Evolutionary conservation across 2,888 invertebrate genomes (phyloP).

Genomic region (Yponomeuta cagnagella): DNA sequence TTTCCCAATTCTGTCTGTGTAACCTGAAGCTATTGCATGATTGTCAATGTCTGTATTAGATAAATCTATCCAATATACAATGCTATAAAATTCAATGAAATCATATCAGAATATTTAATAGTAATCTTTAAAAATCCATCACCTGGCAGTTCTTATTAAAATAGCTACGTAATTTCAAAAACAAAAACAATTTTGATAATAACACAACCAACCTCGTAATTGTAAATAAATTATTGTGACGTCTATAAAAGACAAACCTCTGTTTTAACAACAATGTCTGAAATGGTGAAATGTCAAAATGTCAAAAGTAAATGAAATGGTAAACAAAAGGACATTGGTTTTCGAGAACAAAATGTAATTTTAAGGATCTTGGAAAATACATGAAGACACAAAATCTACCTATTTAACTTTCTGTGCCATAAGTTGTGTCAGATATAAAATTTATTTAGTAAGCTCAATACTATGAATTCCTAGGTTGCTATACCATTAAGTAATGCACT

Average conservation of each 20-base stretch:
- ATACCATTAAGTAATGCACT: not conserved
- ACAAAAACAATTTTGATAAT: not conserved
- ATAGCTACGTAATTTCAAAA: not conserved
- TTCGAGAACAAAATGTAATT: not conserved
- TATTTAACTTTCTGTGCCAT: not conserved
- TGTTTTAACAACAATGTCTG: constrained; percentile 36
- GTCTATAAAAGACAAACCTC: constrained; percentile 17
- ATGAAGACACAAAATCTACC: not conserved
- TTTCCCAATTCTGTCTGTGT: constrained; percentile 13
- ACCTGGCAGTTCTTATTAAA: constrained; percentile 11
- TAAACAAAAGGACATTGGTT: not conserved
- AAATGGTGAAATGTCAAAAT: constrained; percentile 34
- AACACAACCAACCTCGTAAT: not conserved
- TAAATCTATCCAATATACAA: constrained; percentile 7
- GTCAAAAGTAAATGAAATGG: constrained; percentile 18
- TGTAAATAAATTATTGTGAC: constrained; percentile 21
- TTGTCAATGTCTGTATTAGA: constrained; percentile 16
- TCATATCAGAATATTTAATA: constrained; percentile 35
- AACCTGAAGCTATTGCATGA: constrained; percentile 16
- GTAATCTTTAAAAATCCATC: constrained; percentile 27
- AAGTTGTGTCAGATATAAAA: not conserved
- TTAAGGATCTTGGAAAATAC: not conserved
- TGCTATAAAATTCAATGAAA: constrained; percentile 21
- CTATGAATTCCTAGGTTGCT: not conserved
- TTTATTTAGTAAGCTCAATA: not conserved